Evolutionary conservation across 1,140 invertebrate genomes (phyloP).

Genomic region (Tyrophagus putrescentiae): DNA sequence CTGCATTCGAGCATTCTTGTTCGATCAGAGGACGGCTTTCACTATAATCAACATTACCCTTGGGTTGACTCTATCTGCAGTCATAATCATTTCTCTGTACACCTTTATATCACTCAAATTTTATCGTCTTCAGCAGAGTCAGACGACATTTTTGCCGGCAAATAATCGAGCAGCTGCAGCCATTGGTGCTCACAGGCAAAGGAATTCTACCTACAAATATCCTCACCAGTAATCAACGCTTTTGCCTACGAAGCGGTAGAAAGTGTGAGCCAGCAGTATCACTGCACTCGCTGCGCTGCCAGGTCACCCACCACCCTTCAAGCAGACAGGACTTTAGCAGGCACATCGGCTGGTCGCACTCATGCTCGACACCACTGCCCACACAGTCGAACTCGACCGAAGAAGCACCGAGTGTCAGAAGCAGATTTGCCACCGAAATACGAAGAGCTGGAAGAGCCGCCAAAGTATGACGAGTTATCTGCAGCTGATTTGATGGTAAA

Average conservation of each 20-base stretch:
- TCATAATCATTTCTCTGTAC: neutral
- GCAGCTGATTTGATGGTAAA: neutral
- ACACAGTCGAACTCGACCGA: neutral
- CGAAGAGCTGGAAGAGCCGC: slow-evolving; percentile 1
- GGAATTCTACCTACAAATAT: too few relatives aligned
- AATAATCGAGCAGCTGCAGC: neutral
- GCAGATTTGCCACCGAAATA: neutral
- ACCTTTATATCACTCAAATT: neutral
- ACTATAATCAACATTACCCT: slow-evolving; percentile 1
- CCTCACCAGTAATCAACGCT: neutral
- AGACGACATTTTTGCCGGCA: neutral
- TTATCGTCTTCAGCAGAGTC: neutral
- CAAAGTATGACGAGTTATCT: neutral
- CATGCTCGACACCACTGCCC: neutral
- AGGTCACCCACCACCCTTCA: neutral
- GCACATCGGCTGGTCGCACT: neutral
- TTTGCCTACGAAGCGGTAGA: neutral
- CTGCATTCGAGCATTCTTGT: neutral
- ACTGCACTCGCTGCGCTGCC: neutral
- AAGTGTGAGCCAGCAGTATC: neutral
- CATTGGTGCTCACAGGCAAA: neutral
- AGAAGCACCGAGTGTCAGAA: neutral
- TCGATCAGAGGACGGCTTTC: neutral
- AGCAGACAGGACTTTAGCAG: neutral
- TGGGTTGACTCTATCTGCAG: neutral